Percentiles rank a stretch among this genome's conserved stretches.
phyloP scores from a whole-genome alignment of 2,888 invertebrate species.

The Drosophila phalerata region DNA sequence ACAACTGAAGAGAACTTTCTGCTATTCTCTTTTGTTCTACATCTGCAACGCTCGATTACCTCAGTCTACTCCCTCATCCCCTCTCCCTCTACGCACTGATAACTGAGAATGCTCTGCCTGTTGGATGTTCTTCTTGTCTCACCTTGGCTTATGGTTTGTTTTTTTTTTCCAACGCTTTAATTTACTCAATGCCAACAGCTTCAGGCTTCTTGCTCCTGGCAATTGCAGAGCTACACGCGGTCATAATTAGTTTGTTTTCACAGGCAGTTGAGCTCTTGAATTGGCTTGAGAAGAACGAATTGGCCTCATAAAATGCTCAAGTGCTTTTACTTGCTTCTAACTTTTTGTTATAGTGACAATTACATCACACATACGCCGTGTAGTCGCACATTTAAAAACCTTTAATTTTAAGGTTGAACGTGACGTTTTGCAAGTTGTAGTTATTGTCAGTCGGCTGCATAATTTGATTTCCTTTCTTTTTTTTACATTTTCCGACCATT shows the following conservation, averaged over 20 bases:
- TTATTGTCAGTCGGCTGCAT: conserved; percentile 1
- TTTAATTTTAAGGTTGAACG: conserved; percentile 8
- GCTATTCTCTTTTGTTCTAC: conserved; percentile 19
- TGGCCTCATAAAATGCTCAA: conserved; percentile 53
- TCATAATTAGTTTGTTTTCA: conserved; percentile 78
- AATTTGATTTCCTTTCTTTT: not conserved
- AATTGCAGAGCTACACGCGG: conserved; percentile 59
- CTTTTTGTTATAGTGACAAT: conserved; percentile 35
- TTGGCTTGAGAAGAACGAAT: conserved; percentile 55
- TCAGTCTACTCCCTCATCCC: not conserved
- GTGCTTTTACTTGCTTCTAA: conserved; percentile 32
- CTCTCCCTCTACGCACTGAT: not conserved
- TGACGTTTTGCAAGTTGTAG: conserved; percentile 2
- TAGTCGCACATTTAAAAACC: conserved; percentile 3
- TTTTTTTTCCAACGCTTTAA: conserved; percentile 61
- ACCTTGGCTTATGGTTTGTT: conserved; percentile 54
- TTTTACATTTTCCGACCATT: not conserved
- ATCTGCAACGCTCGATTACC: conserved; percentile 36
- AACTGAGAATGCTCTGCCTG: conserved; percentile 21
- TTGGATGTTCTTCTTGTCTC: conserved; percentile 25
- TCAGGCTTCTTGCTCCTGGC: conserved; percentile 12
- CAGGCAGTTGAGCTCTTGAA: conserved; percentile 73
- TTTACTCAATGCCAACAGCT: conserved; percentile 54
- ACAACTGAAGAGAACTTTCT: not conserved
- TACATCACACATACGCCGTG: conserved; percentile 62